These are phyloP conservation scores for Anhinga rufa DNA, from an alignment of 2,113 vertebrate genomes.

Conservation along the genomic window DNA sequence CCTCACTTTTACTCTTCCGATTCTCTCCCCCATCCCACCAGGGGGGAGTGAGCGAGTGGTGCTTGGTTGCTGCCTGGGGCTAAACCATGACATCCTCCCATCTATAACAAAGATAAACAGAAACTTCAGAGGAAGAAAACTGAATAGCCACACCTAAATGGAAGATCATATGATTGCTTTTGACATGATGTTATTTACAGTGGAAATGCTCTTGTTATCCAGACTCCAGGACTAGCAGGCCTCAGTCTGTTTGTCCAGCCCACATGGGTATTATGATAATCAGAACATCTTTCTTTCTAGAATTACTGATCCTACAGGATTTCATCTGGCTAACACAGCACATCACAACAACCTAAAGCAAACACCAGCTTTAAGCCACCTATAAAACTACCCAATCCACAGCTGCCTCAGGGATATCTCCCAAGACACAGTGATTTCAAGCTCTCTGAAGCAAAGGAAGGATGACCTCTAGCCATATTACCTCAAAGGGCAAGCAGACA, in stretches of 20 bases:
- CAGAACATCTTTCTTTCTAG: neutral
- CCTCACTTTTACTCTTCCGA: no score
- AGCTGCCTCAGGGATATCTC: neutral
- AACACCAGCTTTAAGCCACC: neutral
- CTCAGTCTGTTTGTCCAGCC: neutral
- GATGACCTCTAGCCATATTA: neutral
- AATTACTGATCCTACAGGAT: neutral
- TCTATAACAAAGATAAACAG: neutral
- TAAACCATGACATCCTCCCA: no score
- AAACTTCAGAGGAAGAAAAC: neutral
- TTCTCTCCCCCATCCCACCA: no score
- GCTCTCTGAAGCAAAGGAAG: neutral
- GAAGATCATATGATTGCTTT: neutral
- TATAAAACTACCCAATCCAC: neutral
- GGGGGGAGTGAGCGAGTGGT: no score
- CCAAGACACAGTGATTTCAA: neutral
- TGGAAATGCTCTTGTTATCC: neutral
- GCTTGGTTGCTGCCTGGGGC: no score
- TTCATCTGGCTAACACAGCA: neutral
- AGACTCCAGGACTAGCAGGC: neutral
- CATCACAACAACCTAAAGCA: neutral
- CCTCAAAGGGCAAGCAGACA: neutral
- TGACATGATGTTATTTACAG: neutral
- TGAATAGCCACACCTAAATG: neutral
- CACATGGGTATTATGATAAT: neutral